A percentile compares a stretch with the other conserved stretches of the same genome.
Conservation (phyloP, 2,113 vertebrate genomes). For the Burhinus oedicnemus region DNA sequence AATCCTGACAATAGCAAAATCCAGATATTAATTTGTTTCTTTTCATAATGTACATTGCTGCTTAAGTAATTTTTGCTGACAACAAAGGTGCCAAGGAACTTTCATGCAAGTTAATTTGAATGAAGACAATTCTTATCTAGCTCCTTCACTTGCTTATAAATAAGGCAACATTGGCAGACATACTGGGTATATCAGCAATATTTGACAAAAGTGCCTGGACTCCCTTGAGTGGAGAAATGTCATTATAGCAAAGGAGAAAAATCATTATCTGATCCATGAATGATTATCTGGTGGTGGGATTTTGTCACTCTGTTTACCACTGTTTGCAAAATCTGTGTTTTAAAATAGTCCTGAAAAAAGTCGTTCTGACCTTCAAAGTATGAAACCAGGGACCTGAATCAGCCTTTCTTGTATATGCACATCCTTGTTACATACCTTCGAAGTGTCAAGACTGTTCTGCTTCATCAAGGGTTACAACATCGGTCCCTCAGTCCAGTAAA, state of each 20-base stretch:
- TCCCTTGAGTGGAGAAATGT: constrained; percentile 73
- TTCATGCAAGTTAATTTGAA: neutral
- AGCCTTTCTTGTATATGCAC: neutral
- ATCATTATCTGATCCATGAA: constrained; percentile 88
- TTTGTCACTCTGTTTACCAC: constrained; percentile 42
- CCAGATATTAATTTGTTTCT: neutral
- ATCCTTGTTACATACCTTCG: neutral
- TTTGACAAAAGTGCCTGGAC: constrained; percentile 79
- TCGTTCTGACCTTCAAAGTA: neutral
- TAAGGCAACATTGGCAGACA: constrained; percentile 53
- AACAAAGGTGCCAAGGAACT: neutral
- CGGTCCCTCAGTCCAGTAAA: neutral
- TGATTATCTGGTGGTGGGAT: constrained; percentile 65
- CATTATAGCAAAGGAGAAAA: constrained; percentile 80
- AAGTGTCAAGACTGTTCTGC: neutral
- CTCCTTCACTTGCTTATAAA: neutral
- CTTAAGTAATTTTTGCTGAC: neutral
- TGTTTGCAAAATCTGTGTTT: constrained; percentile 55
- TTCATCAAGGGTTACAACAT: neutral
- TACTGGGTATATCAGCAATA: constrained; percentile 79
- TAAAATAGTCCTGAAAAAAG: neutral
- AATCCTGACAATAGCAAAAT: neutral
- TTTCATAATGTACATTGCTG: neutral
- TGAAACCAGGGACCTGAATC: neutral
- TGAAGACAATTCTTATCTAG: neutral